A percentile compares a stretch with the other conserved stretches of the same genome.
These are phyloP conservation scores for Anarrhichthys ocellatus DNA, from an alignment of 2,113 vertebrate species.

Conservation along the genomic window DNA sequence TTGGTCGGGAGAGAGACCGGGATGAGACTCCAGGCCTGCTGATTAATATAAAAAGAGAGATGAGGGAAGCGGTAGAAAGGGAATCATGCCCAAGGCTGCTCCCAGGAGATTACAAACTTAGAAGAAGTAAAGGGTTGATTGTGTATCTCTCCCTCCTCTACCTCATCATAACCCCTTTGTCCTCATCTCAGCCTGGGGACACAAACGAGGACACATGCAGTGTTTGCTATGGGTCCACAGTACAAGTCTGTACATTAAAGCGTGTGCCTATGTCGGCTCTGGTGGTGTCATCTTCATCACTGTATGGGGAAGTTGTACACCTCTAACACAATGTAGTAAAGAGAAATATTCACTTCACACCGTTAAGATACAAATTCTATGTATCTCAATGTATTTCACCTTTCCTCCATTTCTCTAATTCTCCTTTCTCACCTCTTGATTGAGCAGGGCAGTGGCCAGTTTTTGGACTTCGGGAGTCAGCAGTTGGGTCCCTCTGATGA, in stretches of 20 bases:
- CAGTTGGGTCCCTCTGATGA: slow-evolving; percentile 93
- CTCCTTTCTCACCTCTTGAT: slow-evolving; percentile 90
- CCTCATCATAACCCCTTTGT: slow-evolving; percentile 52
- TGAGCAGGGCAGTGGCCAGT: slow-evolving; percentile 91
- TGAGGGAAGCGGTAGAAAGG: slow-evolving; percentile 7
- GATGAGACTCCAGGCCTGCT: slow-evolving; percentile 35
- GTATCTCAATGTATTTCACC: not conserved
- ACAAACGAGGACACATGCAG: slow-evolving; percentile 21
- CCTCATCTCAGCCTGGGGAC: slow-evolving; percentile 39
- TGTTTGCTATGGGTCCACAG: slow-evolving; percentile 34
- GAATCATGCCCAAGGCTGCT: slow-evolving; percentile 41
- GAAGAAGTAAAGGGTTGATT: slow-evolving; percentile 46
- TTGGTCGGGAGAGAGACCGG: not conserved
- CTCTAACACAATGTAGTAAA: not conserved
- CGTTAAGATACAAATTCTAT: not conserved
- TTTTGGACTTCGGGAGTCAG: slow-evolving; percentile 92
- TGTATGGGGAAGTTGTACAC: not conserved
- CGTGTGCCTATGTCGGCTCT: not conserved
- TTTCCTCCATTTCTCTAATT: not conserved
- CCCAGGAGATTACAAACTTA: slow-evolving; percentile 45
- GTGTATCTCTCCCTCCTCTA: slow-evolving; percentile 29
- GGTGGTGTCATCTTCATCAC: slow-evolving; percentile 6
- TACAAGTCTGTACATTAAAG: not conserved
- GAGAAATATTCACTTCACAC: not conserved
- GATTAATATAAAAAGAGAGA: slow-evolving; percentile 48